Conservation (phyloP, 2,888 invertebrate species). For the Spodoptera exigua region DNA sequence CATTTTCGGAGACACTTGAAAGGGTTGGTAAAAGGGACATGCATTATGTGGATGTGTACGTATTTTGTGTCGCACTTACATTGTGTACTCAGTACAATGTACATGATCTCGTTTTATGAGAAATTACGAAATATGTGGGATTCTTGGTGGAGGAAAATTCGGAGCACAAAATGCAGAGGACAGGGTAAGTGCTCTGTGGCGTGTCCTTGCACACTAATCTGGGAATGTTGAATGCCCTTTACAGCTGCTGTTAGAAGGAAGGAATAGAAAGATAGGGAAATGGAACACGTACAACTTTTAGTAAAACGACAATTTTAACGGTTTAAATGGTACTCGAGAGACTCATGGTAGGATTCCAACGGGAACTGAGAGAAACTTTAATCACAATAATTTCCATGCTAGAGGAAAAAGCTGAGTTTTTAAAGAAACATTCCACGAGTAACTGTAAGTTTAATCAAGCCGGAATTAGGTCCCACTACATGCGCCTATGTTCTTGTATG, state of each 20-base stretch:
- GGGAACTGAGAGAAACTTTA: slow-evolving; percentile 19
- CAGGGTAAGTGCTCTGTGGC: slow-evolving; percentile 22
- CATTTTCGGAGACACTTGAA: slow-evolving; percentile 69
- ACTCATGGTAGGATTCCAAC: background rate
- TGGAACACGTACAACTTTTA: background rate
- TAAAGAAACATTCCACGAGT: slow-evolving; percentile 7
- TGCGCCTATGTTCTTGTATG: slow-evolving; percentile 17
- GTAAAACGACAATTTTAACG: slow-evolving; percentile 1
- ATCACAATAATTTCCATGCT: slow-evolving; percentile 26
- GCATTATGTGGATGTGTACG: slow-evolving; percentile 53
- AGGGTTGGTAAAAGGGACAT: slow-evolving; percentile 63
- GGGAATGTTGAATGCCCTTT: background rate
- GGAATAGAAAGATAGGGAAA: background rate
- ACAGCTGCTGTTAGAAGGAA: background rate
- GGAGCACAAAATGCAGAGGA: slow-evolving; percentile 16
- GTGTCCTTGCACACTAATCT: slow-evolving; percentile 25
- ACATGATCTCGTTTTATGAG: slow-evolving; percentile 40
- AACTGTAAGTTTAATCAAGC: slow-evolving; percentile 31
- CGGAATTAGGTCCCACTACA: slow-evolving; percentile 20
- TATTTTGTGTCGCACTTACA: slow-evolving; percentile 35
- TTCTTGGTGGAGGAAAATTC: slow-evolving; percentile 13
- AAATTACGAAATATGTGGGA: slow-evolving; percentile 19
- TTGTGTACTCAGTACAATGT: slow-evolving; percentile 24
- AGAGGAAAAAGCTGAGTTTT: slow-evolving; percentile 10
- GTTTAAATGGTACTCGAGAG: slow-evolving; percentile 9